Evolutionary conservation across 2,797 vertebrate genomes (phyloP), one percentile per base, ranked within the genome.

Genomic region (Hyperoplus lanceolatus): DNA sequence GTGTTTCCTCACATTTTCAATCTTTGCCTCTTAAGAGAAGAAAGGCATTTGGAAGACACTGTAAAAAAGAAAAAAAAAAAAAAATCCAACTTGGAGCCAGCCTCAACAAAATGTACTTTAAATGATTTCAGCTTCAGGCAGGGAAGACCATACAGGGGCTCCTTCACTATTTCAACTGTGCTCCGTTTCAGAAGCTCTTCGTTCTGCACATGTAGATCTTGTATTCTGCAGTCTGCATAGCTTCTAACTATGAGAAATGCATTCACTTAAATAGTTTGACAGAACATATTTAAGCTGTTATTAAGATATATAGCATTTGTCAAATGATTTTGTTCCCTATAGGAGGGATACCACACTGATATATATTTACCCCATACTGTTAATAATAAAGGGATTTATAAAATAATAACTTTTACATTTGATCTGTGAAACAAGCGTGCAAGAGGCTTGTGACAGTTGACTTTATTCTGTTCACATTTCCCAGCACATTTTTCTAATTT

Each of bases 401-500:
- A 68, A 71, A 57, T n/a, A 18, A 82, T 68, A 36, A 4, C 69
- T 57, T 73, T 67, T 38, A 29, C 55, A 55, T 81, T 78, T 70
- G 16, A 57, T 80, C 60, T 51, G 57, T 53, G 39, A 76, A 67
- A 70, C 18, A 6, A 46, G 16, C 8, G 70, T 64, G 39, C 13
- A 75, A 42, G 74, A 59, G n/a, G 29, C 41, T 59, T 54, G 13
- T 0, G 81, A 65, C 58, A 66, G 55, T 74, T 75, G 60, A 58
- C 46, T 57, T 38, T 7, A 77, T 68, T 74, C 16, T 56, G 18
- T 53, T 77, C 29, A 41, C 38, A 70, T 65, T 39, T 56, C 43
- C 53, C 36, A 74, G 48, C 55, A 70, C 9, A 49, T 69, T 66
- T 75, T 75, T 46, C 21, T 68, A 75, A 86, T 82, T 87, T 81